Evolutionary conservation across 1,140 invertebrate genomes (phyloP), one percentile per base, ranked within the genome.

Genomic region (Brachionus paranguensis): DNA sequence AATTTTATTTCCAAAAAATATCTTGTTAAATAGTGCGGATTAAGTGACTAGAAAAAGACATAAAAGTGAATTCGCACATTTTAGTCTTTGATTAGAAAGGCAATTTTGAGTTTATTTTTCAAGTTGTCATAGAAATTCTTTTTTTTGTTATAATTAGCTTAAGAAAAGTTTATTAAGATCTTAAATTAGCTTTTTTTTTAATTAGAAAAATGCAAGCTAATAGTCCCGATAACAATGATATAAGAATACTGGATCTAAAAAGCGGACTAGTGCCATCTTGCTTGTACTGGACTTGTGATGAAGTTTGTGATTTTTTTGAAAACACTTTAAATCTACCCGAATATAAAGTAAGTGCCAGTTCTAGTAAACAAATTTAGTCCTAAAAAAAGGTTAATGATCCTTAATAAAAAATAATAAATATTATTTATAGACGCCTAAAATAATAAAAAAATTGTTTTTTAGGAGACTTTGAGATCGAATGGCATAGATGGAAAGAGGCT

Each of bases 401-500:
- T 37, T 37, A 37, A 33, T 33, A 37, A 37, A 37, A 37, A 37
- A 37, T 29, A 29, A 29, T 29, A 2, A 37, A 37, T 37, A 37
- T 6, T 37, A 6, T 37, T 37, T 37, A 37, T 37, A 37, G 33
- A 37, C 33, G 6, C 24, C n/a, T 14, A 27, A 27, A 37, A 33
- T 70, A 43, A 43, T 7, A 17, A 70, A 70, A 4, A 37, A 37
- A 6, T 37, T 37, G 33, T 37, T 37, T 6, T 37, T 37, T 37
- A 89, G 89, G 83, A 86, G 45, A 89, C 88, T 85, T 87, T 90
- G 60, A 85, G 84, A 85, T 87, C 86, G 24, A 90, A 90, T 85
- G 43, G 86, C 55, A 87, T 90, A 6, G 85, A 89, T 86, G 89
- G 89, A 43, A 86, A 87, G 55, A 86, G 87, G 74, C 78, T 90